phyloP scores from a whole-genome alignment of 2,888 invertebrate genomes.

The Diaphora mendica region DNA sequence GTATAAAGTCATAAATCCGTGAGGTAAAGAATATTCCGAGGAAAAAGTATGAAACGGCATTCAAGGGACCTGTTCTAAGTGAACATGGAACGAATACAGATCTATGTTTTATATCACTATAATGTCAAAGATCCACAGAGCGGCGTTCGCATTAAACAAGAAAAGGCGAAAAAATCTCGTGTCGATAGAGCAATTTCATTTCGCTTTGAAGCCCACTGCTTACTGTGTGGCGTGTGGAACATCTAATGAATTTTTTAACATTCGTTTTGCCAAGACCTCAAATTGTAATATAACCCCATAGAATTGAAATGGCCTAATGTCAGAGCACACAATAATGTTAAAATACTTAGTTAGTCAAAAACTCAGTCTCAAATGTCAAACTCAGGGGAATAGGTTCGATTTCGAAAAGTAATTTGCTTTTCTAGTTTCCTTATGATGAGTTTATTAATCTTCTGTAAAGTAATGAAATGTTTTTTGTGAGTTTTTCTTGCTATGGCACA shows the following conservation, averaged over 20 bases:
- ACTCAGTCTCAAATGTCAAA: too few relatives aligned
- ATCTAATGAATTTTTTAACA: not conserved
- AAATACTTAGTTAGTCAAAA: too few relatives aligned
- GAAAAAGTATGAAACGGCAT: slow-evolving; percentile 15
- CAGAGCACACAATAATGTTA: not conserved
- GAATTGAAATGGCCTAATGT: not conserved
- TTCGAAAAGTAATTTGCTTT: not conserved
- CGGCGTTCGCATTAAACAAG: not conserved
- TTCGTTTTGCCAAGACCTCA: not conserved
- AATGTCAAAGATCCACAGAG: not conserved
- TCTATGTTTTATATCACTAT: slow-evolving; percentile 8
- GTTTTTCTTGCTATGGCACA: too few relatives aligned
- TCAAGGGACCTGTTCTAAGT: not conserved
- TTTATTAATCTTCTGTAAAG: not conserved
- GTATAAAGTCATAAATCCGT: slow-evolving; percentile 40
- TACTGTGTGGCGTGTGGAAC: too few relatives aligned
- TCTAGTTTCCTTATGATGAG: not conserved
- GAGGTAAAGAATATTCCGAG: slow-evolving; percentile 22
- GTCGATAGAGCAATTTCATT: not conserved
- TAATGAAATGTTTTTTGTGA: not conserved
- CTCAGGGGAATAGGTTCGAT: not conserved
- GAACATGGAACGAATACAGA: not conserved
- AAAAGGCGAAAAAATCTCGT: not conserved
- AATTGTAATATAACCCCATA: not conserved
- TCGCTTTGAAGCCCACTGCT: not conserved